Evolutionary conservation across 1,140 invertebrate species (phyloP).

Genomic region (Parasteatoda tepidariorum): DNA sequence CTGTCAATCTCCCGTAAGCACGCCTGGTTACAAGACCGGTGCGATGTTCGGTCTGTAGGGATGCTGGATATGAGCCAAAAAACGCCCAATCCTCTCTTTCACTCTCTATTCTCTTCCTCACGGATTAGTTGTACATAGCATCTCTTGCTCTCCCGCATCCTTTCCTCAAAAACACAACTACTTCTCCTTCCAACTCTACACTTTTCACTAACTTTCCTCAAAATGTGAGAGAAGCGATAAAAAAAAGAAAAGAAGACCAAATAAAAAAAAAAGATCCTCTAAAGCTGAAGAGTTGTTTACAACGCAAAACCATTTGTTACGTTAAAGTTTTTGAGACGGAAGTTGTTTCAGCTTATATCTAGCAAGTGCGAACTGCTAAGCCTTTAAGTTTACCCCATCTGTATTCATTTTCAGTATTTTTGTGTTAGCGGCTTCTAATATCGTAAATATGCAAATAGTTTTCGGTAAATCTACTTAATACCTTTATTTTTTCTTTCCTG

Average conservation of each 20-base stretch:
- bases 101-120: background rate
- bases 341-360: background rate
- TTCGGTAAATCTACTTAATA: no score
- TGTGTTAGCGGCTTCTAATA: background rate
- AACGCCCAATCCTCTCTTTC: constrained; percentile 33
- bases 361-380: background rate
- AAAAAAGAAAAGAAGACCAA: no score
- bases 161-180: background rate
- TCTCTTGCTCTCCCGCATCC: background rate
- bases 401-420: background rate
- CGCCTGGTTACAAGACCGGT: constrained; percentile 56
- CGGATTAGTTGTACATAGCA: background rate
- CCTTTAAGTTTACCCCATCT: background rate
- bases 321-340: constrained; percentile 12
- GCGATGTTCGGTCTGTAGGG: constrained; percentile 49
- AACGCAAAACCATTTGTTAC: constrained; percentile 31
- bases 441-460: background rate
- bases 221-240: no score
- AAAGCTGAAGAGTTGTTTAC: constrained; percentile 3
- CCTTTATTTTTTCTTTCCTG: no score
- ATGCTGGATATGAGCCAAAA: constrained; percentile 55
- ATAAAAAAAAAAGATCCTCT: background rate
- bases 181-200: no score
- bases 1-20: constrained; percentile 57
- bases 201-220: background rate